Percentiles rank a stretch among this genome's conserved stretches.
phyloP scores from a whole-genome alignment of 2,797 vertebrate species.

The Tragopan temminckii region DNA sequence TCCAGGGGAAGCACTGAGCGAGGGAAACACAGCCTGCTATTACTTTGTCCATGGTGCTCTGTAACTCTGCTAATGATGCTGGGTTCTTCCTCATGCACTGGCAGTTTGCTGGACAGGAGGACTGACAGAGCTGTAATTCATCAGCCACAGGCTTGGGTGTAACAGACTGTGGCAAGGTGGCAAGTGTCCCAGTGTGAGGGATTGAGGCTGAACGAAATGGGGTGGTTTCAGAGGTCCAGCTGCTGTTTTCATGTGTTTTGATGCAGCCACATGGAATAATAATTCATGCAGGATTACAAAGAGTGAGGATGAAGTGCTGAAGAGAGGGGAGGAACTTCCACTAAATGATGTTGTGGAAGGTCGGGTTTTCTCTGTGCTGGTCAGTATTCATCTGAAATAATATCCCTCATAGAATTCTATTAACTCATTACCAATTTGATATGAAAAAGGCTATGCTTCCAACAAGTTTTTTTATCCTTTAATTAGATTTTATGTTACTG shows the following conservation, averaged over 20 bases:
- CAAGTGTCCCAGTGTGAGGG: background rate
- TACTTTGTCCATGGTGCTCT: background rate
- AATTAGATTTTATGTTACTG: conserved; percentile 64
- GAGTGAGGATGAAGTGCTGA: background rate
- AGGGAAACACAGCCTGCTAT: background rate
- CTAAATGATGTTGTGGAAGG: background rate
- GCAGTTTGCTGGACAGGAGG: conserved; percentile 19
- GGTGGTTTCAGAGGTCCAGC: background rate
- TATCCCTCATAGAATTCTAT: background rate
- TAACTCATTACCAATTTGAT: conserved; percentile 35
- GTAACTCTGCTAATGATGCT: background rate
- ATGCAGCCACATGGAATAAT: background rate
- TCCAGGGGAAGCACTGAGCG: background rate
- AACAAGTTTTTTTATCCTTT: conserved; percentile 39
- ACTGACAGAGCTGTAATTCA: conserved; percentile 50
- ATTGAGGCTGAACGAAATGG: accelerated
- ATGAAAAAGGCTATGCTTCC: conserved; percentile 55
- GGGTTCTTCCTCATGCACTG: background rate
- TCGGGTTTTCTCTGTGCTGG: background rate
- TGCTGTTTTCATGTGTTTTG: background rate
- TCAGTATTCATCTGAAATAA: conserved; percentile 1
- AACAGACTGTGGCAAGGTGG: conserved; percentile 34
- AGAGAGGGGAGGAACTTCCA: background rate
- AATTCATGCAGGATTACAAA: background rate
- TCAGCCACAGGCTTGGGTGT: background rate